A percentile compares a stretch with the other conserved stretches of the same genome.
Conservation (phyloP, 2,888 invertebrate species). For the Megamerina dolium region DNA sequence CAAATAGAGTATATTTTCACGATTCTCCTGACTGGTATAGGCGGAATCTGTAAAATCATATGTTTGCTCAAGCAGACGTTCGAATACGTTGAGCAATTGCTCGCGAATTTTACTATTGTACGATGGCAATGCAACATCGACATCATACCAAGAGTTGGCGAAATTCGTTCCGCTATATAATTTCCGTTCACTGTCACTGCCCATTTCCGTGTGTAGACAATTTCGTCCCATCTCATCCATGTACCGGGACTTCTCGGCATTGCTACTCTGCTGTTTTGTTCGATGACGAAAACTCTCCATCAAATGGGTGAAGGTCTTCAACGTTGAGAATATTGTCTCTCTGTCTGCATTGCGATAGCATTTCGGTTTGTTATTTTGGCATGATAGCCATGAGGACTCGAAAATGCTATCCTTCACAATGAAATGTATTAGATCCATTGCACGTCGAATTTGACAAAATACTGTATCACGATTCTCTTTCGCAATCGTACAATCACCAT, state of each 20-base stretch:
- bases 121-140: constrained; percentile 8
- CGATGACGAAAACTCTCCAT: constrained; percentile 55
- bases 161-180: background rate
- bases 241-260: background rate
- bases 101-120: constrained; percentile 53
- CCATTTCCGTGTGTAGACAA: no score
- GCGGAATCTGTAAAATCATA: constrained; percentile 99
- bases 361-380: constrained; percentile 16
- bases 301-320: constrained; percentile 73
- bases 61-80: constrained; percentile 88
- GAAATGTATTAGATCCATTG: constrained; percentile 95
- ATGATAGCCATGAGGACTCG: constrained; percentile 53
- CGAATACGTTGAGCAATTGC: constrained; percentile 78
- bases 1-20: constrained; percentile 86
- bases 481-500: constrained; percentile 89
- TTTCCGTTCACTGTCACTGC: no score
- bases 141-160: no score
- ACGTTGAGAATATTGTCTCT: constrained; percentile 68
- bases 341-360: constrained; percentile 50
- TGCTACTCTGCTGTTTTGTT: background rate
- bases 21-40: constrained; percentile 94
- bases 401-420: constrained; percentile 95
- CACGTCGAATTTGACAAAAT: constrained; percentile 94
- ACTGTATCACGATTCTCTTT: constrained; percentile 95
- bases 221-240: background rate